phyloP scores from a whole-genome alignment of 2,888 invertebrate genomes.

The Sarcophaga carnaria region DNA sequence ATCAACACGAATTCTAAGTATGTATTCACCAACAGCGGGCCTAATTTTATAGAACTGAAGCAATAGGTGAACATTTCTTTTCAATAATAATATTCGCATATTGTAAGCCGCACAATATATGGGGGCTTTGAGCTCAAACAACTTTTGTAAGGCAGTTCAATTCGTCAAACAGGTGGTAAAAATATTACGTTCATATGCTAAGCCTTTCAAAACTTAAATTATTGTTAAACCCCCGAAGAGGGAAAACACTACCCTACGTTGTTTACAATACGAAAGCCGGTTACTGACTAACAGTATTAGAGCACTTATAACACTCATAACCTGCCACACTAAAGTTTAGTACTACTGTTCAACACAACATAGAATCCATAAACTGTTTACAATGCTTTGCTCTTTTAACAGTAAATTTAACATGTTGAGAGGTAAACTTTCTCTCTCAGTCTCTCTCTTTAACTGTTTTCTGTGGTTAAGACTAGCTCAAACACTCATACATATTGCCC shows the following conservation, averaged over 20 bases:
- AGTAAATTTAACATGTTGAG: neutral
- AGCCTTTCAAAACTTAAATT: neutral
- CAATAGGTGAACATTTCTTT: too few relatives aligned
- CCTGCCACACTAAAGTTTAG: too few relatives aligned
- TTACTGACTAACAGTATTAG: conserved; percentile 32
- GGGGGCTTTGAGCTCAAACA: neutral
- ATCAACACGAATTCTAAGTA: too few relatives aligned
- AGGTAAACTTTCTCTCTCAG: neutral
- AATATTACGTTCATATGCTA: conserved; percentile 21
- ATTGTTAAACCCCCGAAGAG: neutral
- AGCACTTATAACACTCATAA: neutral
- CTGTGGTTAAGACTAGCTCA: too few relatives aligned
- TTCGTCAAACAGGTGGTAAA: conserved; percentile 34
- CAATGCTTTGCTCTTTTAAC: neutral
- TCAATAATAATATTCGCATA: too few relatives aligned
- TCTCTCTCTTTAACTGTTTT: neutral
- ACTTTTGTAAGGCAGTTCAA: neutral
- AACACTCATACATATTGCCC: too few relatives aligned
- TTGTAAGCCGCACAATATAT: neutral
- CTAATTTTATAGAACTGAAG: too few relatives aligned
- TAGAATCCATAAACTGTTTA: conserved; percentile 39
- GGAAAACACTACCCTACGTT: neutral
- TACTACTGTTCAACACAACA: conserved; percentile 9
- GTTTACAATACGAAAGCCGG: conserved; percentile 20
- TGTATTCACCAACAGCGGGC: too few relatives aligned